phyloP scores from a whole-genome alignment of 2,888 invertebrate genomes.

The Troides helena region DNA sequence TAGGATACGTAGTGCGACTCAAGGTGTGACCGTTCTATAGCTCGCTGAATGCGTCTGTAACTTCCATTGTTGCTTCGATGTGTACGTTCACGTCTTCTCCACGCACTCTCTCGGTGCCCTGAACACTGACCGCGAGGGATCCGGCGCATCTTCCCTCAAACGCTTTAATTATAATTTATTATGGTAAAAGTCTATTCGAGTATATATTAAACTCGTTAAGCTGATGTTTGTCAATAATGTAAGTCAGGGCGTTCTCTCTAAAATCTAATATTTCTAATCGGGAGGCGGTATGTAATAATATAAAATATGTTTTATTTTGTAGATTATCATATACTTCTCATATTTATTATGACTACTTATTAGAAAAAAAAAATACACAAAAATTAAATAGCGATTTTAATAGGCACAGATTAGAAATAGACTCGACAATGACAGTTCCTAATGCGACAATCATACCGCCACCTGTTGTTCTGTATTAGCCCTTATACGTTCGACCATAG shows the following conservation, averaged over 20 bases:
- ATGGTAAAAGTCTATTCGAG: background rate
- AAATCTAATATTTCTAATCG: conserved; percentile 8
- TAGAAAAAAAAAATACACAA: background rate
- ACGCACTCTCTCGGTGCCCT: conserved; percentile 30
- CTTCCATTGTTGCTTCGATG: conserved; percentile 72
- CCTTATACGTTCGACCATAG: conserved; percentile 70
- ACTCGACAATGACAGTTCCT: conserved; percentile 27
- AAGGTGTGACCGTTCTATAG: conserved; percentile 58
- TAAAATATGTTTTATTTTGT: background rate
- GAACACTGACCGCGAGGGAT: background rate
- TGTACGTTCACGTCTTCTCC: conserved; percentile 33
- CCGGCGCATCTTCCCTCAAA: too few species aligned
- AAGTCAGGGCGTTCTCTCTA: conserved; percentile 8
- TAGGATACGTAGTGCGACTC: conserved; percentile 73
- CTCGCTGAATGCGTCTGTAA: conserved; percentile 62
- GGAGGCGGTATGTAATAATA: conserved; percentile 21
- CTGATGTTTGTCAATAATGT: background rate
- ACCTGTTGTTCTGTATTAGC: conserved; percentile 36
- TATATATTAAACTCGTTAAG: background rate
- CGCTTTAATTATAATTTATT: too few species aligned
- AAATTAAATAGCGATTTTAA: background rate
- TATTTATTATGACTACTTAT: too few species aligned
- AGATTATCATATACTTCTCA: background rate
- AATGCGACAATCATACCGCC: conserved; percentile 29
- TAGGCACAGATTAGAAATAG: conserved; percentile 34